phyloP scores from a whole-genome alignment of 2,888 invertebrate species.

The Lingula anatina region DNA sequence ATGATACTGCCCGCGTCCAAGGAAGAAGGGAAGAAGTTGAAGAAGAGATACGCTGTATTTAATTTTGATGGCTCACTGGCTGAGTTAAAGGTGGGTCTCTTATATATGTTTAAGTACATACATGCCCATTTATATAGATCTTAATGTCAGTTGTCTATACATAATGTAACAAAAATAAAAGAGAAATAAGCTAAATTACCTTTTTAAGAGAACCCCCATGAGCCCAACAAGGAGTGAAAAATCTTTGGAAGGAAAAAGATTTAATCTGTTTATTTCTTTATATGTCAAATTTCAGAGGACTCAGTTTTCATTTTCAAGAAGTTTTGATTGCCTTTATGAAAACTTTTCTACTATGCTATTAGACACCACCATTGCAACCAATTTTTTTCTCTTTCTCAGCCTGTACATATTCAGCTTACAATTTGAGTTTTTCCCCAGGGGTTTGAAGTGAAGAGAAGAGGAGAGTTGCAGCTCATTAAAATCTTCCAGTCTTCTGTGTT shows the following conservation, averaged over 20 bases:
- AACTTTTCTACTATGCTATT: too few relatives aligned
- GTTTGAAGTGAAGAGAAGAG: conserved; percentile 96
- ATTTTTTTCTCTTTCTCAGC: too few relatives aligned
- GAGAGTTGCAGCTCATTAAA: conserved; percentile 96
- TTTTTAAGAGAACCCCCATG: too few relatives aligned
- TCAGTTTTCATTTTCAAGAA: too few relatives aligned
- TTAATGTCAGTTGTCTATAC: conserved; percentile 91
- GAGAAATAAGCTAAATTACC: too few relatives aligned
- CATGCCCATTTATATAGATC: conserved; percentile 99
- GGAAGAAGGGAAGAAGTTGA: conserved; percentile 95
- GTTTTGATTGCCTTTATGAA: too few relatives aligned
- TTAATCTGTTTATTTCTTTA: too few relatives aligned
- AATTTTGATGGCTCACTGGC: conserved; percentile 96
- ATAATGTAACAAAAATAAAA: conserved; percentile 99
- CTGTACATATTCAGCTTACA: too few relatives aligned
- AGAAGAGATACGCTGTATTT: conserved; percentile 96
- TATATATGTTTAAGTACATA: conserved; percentile 93
- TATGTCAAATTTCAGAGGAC: too few relatives aligned
- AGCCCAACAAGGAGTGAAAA: too few relatives aligned
- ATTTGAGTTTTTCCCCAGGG: conserved; percentile 61
- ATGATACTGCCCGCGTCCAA: conserved; percentile 99
- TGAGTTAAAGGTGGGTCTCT: conserved; percentile 80
- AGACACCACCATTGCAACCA: too few relatives aligned
- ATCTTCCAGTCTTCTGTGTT: conserved; percentile 80
- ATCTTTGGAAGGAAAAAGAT: conserved; percentile 92